Percentiles rank a stretch among this genome's conserved stretches.
Conservation (phyloP, 2,113 vertebrate genomes). For the Girardinichthys multiradiatus region DNA sequence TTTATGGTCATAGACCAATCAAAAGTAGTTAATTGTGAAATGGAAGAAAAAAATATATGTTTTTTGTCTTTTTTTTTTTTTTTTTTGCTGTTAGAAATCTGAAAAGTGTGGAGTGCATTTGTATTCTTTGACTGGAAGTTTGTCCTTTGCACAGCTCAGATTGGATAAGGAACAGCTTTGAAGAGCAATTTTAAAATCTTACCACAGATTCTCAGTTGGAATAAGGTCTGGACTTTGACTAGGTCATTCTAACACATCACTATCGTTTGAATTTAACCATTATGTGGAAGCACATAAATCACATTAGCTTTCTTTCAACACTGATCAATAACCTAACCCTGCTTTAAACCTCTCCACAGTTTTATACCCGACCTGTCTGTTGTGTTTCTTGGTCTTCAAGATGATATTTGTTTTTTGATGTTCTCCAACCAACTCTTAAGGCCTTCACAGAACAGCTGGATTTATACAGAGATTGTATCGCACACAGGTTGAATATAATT, state of each 20-base stretch:
- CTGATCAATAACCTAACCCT: too few species aligned
- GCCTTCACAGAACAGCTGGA: neutral
- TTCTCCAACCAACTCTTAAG: too few species aligned
- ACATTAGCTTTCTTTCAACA: too few species aligned
- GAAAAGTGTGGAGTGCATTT: neutral
- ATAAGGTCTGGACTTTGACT: too few species aligned
- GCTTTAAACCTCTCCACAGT: too few species aligned
- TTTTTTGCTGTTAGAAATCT: neutral
- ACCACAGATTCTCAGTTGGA: too few species aligned
- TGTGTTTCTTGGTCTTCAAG: neutral
- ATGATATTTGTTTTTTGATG: neutral
- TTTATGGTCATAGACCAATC: too few species aligned
- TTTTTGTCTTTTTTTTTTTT: neutral
- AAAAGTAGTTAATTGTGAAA: too few species aligned
- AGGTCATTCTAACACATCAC: too few species aligned
- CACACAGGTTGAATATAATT: neutral
- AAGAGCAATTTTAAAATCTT: neutral
- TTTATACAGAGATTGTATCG: neutral
- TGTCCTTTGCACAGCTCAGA: neutral
- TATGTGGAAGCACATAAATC: too few species aligned
- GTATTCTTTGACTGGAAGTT: neutral
- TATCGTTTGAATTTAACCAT: too few species aligned
- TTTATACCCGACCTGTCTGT: neutral
- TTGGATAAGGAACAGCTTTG: neutral
- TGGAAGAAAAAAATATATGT: too few species aligned